Conservation (phyloP, 1,140 invertebrate genomes). For the Portunus trituberculatus region DNA sequence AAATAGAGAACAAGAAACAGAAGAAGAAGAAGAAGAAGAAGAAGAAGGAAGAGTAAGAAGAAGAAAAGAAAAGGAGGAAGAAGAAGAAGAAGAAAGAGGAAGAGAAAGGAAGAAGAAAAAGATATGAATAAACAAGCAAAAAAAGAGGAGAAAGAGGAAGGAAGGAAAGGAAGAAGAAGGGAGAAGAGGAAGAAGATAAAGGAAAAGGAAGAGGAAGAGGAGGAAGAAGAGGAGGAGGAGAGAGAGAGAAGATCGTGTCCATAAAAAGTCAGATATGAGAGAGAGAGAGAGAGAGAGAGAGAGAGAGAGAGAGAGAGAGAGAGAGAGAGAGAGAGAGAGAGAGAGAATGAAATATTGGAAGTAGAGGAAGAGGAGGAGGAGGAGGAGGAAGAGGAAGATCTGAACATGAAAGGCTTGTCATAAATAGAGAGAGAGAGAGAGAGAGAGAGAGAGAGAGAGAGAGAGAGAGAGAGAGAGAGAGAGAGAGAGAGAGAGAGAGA, state of each 20-base stretch:
- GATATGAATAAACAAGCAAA: background rate
- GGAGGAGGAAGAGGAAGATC: too few species aligned
- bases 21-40: background rate
- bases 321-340: background rate
- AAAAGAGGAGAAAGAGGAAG: background rate
- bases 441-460: too few species aligned
- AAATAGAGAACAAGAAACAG: too few species aligned
- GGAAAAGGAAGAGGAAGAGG: background rate
- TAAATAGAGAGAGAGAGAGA: too few species aligned
- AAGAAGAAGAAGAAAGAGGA: background rate
- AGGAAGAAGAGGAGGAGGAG: background rate
- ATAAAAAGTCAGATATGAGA: too few species aligned
- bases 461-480: too few species aligned
- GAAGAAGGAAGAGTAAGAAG: background rate
- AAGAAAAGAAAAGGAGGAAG: background rate
- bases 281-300: background rate
- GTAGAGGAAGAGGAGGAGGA: too few species aligned
- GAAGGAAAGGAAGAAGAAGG: background rate
- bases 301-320: background rate
- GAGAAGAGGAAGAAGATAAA: background rate
- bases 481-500: too few species aligned
- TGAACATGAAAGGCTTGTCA: too few species aligned
- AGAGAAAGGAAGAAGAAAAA: background rate
- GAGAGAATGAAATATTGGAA: background rate
- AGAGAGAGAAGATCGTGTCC: background rate